These are phyloP conservation scores for Pteronura brasiliensis DNA, from an alignment of 2,113 vertebrate genomes.

Conservation along the genomic window DNA sequence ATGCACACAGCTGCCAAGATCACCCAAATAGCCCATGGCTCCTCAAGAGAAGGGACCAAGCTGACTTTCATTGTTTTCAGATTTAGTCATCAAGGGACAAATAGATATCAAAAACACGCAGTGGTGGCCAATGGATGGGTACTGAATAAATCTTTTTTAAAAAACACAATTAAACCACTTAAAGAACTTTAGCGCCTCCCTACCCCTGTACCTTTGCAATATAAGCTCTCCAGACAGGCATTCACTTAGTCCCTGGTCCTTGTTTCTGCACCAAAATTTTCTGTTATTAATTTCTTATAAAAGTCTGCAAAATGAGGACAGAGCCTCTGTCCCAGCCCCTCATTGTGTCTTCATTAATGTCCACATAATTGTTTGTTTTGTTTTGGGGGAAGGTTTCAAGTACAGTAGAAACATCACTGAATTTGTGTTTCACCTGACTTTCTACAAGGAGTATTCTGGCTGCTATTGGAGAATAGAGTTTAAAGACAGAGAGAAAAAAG, in stretches of 20 bases:
- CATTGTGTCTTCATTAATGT: neutral
- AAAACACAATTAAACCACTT: neutral
- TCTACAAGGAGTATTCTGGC: neutral
- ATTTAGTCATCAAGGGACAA: neutral
- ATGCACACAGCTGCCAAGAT: neutral
- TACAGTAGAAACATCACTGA: neutral
- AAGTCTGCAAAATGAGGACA: neutral
- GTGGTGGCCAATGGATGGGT: neutral
- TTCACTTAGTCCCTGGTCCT: neutral
- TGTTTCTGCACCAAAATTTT: neutral
- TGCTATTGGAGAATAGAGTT: neutral
- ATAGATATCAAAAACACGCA: neutral
- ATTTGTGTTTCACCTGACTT: neutral
- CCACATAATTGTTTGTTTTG: too few species aligned
- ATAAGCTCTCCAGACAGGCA: neutral
- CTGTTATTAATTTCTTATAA: neutral
- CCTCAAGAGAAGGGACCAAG: neutral
- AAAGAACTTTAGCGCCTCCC: neutral
- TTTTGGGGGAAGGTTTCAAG: neutral
- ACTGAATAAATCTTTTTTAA: neutral
- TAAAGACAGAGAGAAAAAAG: neutral
- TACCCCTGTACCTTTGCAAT: neutral
- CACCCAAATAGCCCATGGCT: neutral
- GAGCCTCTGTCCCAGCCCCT: neutral
- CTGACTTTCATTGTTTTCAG: neutral